A percentile compares a stretch with the other conserved stretches of the same genome.
Evolutionary conservation across 2,888 invertebrate species (phyloP).

Genomic region (Endotricha flammealis): DNA sequence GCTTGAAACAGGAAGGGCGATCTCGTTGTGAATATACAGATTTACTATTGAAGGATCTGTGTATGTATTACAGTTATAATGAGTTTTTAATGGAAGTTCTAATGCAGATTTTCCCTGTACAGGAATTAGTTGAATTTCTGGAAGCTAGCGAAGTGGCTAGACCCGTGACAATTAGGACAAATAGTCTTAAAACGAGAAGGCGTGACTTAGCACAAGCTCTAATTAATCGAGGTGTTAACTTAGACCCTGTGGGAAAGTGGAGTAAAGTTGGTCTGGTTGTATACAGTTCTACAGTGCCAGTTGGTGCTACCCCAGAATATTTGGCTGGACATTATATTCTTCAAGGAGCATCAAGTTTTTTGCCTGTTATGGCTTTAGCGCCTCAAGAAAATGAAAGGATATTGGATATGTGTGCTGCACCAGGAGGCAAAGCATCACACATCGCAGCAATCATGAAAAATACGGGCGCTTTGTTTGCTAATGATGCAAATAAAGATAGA

Average conservation of each 20-base stretch:
- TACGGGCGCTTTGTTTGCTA: conserved; percentile 96
- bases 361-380: conserved; percentile 98
- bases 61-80: conserved; percentile 97
- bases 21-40: conserved; percentile 89
- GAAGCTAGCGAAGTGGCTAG: conserved; percentile 97
- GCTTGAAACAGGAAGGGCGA: conserved; percentile 81
- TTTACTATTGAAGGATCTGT: conserved; percentile 89
- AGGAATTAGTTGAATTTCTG: conserved; percentile 93
- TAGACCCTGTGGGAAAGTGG: conserved; percentile 99
- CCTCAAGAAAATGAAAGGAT: conserved; percentile 97
- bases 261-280: conserved; percentile 98
- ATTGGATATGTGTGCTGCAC: conserved; percentile 98
- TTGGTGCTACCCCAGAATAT: conserved; percentile 99
- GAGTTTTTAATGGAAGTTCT: conserved; percentile 95
- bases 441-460: conserved; percentile 99
- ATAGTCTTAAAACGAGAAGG: conserved; percentile 94
- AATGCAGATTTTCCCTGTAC: conserved; percentile 91
- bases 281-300: conserved; percentile 96
- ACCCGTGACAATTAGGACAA: conserved; percentile 96
- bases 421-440: conserved; percentile 99
- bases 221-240: conserved; percentile 97
- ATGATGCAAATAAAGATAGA: conserved; percentile 94
- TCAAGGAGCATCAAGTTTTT: conserved; percentile 96
- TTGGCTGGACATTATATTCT: conserved; percentile 98
- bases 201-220: conserved; percentile 95